Conservation (phyloP, 1,140 invertebrate species). For the Aporrectodea caliginosa region DNA sequence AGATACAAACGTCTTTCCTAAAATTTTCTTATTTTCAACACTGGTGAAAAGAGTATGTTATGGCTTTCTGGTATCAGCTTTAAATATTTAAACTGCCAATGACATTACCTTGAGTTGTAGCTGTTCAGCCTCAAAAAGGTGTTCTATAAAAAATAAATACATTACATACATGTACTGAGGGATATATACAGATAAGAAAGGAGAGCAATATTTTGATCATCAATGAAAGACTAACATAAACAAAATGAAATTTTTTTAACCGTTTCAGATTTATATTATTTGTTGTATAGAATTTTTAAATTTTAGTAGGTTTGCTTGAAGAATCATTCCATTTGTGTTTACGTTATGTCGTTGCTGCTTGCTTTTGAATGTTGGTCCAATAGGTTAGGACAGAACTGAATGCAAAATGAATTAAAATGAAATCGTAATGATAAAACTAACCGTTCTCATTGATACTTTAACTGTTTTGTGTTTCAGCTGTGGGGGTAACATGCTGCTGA, state of each 20-base stretch:
- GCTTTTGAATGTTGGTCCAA: background rate
- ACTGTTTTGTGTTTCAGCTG: constrained; percentile 60
- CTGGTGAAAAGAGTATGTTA: background rate
- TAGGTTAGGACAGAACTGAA: no score
- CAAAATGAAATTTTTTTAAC: no score
- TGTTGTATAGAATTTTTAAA: background rate
- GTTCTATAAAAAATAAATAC: no score
- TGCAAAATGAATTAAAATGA: background rate
- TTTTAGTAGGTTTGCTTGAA: background rate
- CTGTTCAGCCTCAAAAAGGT: background rate
- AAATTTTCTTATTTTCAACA: no score
- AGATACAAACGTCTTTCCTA: no score
- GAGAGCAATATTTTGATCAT: no score
- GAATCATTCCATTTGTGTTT: background rate
- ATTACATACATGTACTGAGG: no score
- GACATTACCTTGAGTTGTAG: background rate
- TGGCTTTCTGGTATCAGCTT: background rate
- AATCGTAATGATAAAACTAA: background rate
- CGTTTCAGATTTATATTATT: no score
- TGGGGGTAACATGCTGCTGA: constrained; percentile 83
- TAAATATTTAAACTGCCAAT: background rate
- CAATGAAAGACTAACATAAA: no score
- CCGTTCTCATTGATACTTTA: background rate
- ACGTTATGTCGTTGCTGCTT: background rate
- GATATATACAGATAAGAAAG: no score